Evolutionary conservation across 2,113 vertebrate genomes (phyloP), one percentile per base, ranked within the genome.

Genomic region (Setophaga kirtlandii): DNA sequence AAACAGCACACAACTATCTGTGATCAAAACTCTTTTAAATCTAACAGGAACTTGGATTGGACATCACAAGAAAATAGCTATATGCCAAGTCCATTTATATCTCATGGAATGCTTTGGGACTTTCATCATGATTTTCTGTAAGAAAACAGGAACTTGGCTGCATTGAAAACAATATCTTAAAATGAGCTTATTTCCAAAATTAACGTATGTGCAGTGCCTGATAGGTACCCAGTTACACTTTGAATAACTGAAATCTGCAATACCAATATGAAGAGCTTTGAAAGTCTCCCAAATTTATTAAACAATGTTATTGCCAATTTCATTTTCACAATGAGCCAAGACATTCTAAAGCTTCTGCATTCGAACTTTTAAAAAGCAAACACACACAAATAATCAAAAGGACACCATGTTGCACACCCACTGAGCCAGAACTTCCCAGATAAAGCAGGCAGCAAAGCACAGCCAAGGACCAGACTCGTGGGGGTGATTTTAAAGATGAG

Each of bases 171-270:
- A 93, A 1, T 77, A 93, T 94, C 91, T 93, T 89, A 95, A 94
- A 96, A 91, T 93, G 78, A 97, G 91, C 60, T 94, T 90, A 79
- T 90, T 95, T 96, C 89, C 91, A 94, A 93, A 95, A 94, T 95
- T 91, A 97, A 96, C 16, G 56, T 92, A 96, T 93, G 86, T 93
- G 88, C 83, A 68, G 39, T 44, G 89, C 83, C 92, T 96, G 96
- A 96, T 96, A 93, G 93, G 94, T 94, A 94, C 83, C 68, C 88
- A 79, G 93, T 77, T 87, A 86, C 44, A 75, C 89, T 97, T 56
- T 94, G 95, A 94, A 94, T 92, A 87, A 96, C 89, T 67, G 74
- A 93, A 94, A 88, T 94, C 50, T 92, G 63, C 75, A 93, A 69
- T 67, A 93, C 58, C 71, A 86, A 56, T 44, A 59, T 22, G 70